Base-by-base conservation (phyloP, 2,113 vertebrate species). In the Oryzias woworae region DNA sequence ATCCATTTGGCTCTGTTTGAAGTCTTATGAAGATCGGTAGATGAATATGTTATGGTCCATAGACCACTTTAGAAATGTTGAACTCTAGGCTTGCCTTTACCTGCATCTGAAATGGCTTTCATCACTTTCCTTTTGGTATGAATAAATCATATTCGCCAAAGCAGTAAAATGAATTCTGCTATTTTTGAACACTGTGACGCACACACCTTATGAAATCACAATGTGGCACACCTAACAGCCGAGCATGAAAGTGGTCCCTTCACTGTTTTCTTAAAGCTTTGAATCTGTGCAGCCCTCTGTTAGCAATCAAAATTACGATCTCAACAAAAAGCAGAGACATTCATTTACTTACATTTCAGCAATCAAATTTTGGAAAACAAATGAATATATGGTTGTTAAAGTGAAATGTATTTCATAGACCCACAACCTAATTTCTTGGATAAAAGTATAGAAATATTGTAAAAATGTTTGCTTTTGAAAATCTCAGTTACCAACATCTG, bases 61-160 rank as follows among this genome's bases (percentile, higher is more conserved):
- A 8, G 1, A 14, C 43, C 51, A 57, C 41, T 49, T 71, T 55
- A 20, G 31, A 66, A 62, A 54, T 51, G 50, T 54, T 23, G 18
- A 49, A 60, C 56, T 57, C 10, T 1, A 52, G 31, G 73, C 64
- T 18, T 18, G 53, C 67, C 62, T 71, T 49, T 62, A 64, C 59
- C 70, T 49, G 52, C 53, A 79, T 77, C 55, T 55, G 55, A 71
- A 58, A 84, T 55, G 42, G 84, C 81, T 87, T 85, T 86, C 80
- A 78, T 66, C 75, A 54, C 76, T 44, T 75, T 73, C 58, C 69
- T 53, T 49, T 66, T 17, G 22, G 41, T 62, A 83, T 89, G 46
- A 89, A 90, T 90, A 85, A 90, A 79, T 85, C 24, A 88, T 78
- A 20, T 57, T 53, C 47, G 41, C 66, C 53, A 78, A 63, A 75